Conservation (phyloP, 2,888 invertebrate species). For the Myopa tessellatipennis region DNA sequence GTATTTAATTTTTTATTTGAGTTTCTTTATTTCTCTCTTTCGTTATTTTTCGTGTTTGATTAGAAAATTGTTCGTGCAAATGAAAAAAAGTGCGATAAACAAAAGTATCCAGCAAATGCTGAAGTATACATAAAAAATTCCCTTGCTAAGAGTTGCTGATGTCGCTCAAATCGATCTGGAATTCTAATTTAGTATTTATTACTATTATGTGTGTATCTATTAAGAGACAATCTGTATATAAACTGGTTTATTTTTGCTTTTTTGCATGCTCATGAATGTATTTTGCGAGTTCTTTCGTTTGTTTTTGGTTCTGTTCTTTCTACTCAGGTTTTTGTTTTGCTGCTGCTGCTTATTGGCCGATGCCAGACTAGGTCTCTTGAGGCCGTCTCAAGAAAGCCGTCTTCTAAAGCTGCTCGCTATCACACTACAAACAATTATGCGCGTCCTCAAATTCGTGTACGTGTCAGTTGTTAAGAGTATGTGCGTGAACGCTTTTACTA, state of each 20-base stretch:
- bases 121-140: neutral
- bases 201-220: neutral
- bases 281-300: neutral
- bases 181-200: neutral
- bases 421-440: too few species aligned
- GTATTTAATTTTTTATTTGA: neutral
- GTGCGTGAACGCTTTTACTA: too few species aligned
- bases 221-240: too few species aligned
- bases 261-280: neutral
- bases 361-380: too few species aligned
- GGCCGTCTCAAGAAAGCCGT: too few species aligned
- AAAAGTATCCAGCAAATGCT: neutral
- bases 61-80: neutral
- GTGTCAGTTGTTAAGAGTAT: too few species aligned
- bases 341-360: too few species aligned
- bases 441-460: too few species aligned
- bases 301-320: too few species aligned
- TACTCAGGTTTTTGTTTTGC: too few species aligned
- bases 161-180: too few species aligned
- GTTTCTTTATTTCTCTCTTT: neutral
- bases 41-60: neutral
- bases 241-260: neutral
- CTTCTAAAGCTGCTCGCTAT: too few species aligned
- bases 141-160: neutral
- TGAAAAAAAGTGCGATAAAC: neutral